A percentile compares a stretch with the other conserved stretches of the same genome.
These are phyloP conservation scores for Thryonomys swinderianus DNA, from an alignment of 2,113 vertebrate genomes.

Conservation along the genomic window DNA sequence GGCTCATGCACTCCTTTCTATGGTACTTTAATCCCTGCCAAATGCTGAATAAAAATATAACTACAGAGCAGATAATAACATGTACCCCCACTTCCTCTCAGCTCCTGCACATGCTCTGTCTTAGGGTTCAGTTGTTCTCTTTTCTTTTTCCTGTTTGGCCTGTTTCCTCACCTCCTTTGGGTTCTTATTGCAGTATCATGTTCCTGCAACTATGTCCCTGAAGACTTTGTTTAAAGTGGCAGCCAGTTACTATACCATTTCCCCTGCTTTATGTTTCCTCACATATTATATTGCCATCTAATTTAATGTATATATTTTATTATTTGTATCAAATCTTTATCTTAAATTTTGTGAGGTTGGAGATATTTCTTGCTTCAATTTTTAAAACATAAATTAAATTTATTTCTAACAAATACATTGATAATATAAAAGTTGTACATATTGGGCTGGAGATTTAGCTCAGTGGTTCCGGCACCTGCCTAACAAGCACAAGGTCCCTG, in stretches of 20 bases:
- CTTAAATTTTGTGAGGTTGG: background rate
- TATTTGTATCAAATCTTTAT: background rate
- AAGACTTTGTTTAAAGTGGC: background rate
- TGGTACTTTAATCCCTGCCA: background rate
- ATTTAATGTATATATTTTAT: background rate
- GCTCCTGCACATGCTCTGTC: background rate
- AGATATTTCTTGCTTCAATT: background rate
- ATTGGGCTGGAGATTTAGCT: no score
- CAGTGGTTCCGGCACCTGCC: no score
- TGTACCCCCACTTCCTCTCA: background rate
- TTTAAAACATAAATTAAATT: background rate
- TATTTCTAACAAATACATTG: background rate
- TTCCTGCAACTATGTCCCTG: background rate
- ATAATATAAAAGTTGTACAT: background rate
- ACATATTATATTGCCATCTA: background rate
- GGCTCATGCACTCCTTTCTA: background rate
- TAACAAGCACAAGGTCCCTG: no score
- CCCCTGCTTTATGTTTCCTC: background rate
- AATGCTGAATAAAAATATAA: background rate
- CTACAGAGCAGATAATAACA: background rate
- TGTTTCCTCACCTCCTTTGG: background rate
- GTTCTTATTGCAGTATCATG: background rate
- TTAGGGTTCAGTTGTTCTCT: background rate
- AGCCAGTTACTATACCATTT: background rate
- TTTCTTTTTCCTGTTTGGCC: background rate